Evolutionary conservation across 2,888 invertebrate species (phyloP), one percentile per base, ranked within the genome.

Genomic region (Latheticus oryzae): DNA sequence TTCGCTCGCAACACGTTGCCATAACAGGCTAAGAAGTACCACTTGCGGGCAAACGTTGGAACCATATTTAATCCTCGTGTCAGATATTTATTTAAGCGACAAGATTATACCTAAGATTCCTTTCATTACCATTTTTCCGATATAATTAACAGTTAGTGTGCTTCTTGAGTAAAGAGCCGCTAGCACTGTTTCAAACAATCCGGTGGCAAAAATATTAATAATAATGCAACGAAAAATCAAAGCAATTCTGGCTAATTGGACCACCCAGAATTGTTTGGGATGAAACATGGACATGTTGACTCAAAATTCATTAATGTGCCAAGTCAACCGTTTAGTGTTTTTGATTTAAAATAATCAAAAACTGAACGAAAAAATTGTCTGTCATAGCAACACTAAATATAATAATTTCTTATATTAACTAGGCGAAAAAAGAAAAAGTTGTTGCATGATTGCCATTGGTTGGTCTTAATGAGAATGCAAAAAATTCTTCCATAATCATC

Each of bases 31-130:
- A 47, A 47, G 32, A 16, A 8, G 47, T 17, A 13, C 21, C 32
- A 21, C 47, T 32, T 8, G 32, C n/a, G 47, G 47, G 47, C 33
- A 47, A 7, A 47, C 12, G 15, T 33, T 33, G 33, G 47, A 47
- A 19, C 47, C 32, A 33, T 33, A 37, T 37, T 35, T 32, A 45
- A 45, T 45, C 32, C 42, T 15, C 11, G 21, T 8, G 15, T 12
- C 13, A 42, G 42, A 7, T 42, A 42, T 42, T 42, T 42, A 42
- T 42, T 24, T 26, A 42, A n/a, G 13, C 42, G 13, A 24, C 28
- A 21, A 8, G 19, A 19, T 15, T 33, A 5, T 12, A 8, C 32
- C 12, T 7, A 9, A 7, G 9, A 9, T n/a, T n/a, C 32, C 7
- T 17, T n/a, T 26, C 23, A 32, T 47, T 47, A 47, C 9, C 11